A percentile compares a stretch with the other conserved stretches of the same genome.
These are phyloP conservation scores for Trachurus trachurus DNA, from an alignment of 2,797 vertebrate genomes.

Conservation along the genomic window DNA sequence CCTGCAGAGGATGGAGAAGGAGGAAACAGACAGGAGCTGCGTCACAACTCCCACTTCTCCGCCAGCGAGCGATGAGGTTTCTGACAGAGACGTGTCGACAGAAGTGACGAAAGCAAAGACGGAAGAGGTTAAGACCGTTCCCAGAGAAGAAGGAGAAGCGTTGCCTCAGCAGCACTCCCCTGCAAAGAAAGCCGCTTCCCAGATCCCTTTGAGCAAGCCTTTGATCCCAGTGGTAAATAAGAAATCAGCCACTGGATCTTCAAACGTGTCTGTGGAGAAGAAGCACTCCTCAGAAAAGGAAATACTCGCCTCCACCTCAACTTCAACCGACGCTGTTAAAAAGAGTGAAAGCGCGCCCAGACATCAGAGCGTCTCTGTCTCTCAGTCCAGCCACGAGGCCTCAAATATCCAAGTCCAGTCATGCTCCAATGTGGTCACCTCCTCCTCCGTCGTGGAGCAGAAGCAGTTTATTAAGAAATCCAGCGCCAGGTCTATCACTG, in stretches of 20 bases:
- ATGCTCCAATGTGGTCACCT: conserved; percentile 45
- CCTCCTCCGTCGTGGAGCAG: conserved; percentile 71
- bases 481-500: conserved; percentile 65
- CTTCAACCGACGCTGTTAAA: conserved; percentile 29
- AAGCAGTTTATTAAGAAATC: conserved; percentile 77
- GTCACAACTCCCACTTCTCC: conserved; percentile 78
- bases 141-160: conserved; percentile 51
- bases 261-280: conserved; percentile 66
- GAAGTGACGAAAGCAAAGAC: conserved; percentile 51
- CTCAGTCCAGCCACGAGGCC: conserved; percentile 53
- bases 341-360: conserved; percentile 59
- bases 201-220: conserved; percentile 79
- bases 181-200: conserved; percentile 67
- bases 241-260: conserved; percentile 67
- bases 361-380: conserved; percentile 41
- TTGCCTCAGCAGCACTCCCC: conserved; percentile 53
- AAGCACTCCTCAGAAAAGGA: conserved; percentile 58
- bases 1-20: conserved; percentile 83
- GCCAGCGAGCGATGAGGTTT: conserved; percentile 37
- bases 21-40: conserved; percentile 84
- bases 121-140: conserved; percentile 49
- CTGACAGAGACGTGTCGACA: conserved; percentile 42
- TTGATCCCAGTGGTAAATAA: conserved; percentile 75
- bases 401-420: conserved; percentile 66
- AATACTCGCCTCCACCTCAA: not conserved